Evolutionary conservation across 1,140 invertebrate species (phyloP).

Genomic region (Oncopodura yosiiana): DNA sequence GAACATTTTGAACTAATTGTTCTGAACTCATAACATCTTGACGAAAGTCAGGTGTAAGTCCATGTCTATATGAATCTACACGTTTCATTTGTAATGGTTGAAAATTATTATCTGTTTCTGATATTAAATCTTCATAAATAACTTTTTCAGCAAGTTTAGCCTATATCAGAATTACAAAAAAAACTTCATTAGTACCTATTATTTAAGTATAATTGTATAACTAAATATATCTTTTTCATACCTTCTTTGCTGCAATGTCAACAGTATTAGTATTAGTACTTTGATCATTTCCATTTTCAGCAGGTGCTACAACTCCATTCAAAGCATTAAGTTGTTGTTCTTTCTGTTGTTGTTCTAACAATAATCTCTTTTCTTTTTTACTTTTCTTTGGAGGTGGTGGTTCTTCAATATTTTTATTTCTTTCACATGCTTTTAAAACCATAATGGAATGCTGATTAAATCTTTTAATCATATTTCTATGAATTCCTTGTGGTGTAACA

Average conservation of each 20-base stretch:
- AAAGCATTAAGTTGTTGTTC: neutral
- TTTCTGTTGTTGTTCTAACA: too few relatives aligned
- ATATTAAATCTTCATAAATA: conserved; percentile 68
- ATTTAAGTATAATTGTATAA: conserved; percentile 39
- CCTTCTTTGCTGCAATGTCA: conserved; percentile 33
- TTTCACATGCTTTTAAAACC: conserved; percentile 71
- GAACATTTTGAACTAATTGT: conserved; percentile 4
- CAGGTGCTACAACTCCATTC: neutral
- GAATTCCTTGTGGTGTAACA: conserved; percentile 45
- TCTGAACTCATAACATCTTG: conserved; percentile 15
- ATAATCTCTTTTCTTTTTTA: too few relatives aligned
- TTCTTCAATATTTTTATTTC: conserved; percentile 12
- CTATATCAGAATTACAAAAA: conserved; percentile 12
- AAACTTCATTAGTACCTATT: conserved; percentile 37
- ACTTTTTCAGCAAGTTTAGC: conserved; percentile 53
- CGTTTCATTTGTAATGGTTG: conserved; percentile 45
- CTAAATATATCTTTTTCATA: too few relatives aligned
- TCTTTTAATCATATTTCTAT: conserved; percentile 83
- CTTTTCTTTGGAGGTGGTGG: conserved; percentile 30
- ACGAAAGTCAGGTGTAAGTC: conserved; percentile 51
- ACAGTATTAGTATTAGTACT: conserved; percentile 34
- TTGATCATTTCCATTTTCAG: neutral
- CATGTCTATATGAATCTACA: conserved; percentile 71
- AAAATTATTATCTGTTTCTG: conserved; percentile 53
- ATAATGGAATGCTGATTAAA: conserved; percentile 98